These are phyloP conservation scores for Halcyon smyrnensis DNA, from an alignment of 2,797 vertebrate species.

Conservation along the genomic window DNA sequence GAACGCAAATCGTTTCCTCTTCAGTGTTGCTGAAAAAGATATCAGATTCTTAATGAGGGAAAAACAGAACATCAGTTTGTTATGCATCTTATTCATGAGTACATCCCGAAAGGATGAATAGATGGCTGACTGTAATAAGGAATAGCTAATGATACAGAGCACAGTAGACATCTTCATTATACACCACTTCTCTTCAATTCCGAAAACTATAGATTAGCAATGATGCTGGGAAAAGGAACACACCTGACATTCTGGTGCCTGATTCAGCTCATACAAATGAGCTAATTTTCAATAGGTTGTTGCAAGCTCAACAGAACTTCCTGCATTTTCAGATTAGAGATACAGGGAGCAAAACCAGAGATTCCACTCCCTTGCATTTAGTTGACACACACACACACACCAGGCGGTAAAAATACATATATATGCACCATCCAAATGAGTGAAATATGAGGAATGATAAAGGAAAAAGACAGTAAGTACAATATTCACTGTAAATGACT, in stretches of 20 bases:
- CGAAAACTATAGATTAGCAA: conserved; percentile 32
- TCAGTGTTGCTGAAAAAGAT: conserved; percentile 61
- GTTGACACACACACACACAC: too few relatives aligned
- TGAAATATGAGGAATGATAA: neutral
- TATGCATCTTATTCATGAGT: conserved; percentile 65
- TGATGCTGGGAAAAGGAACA: conserved; percentile 14
- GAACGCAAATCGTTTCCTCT: conserved; percentile 46
- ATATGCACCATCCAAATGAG: neutral
- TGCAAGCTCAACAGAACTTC: conserved; percentile 37
- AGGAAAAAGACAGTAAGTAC: neutral
- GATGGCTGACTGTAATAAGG: conserved; percentile 70
- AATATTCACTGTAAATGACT: neutral
- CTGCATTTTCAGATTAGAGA: conserved; percentile 18
- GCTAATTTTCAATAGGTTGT: conserved; percentile 35
- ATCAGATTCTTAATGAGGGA: conserved; percentile 60
- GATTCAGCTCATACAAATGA: conserved; percentile 52
- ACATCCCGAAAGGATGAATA: conserved; percentile 70
- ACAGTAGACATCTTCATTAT: conserved; percentile 64
- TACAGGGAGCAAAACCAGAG: neutral
- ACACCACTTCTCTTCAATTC: conserved; percentile 49
- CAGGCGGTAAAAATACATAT: neutral
- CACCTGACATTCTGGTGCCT: conserved; percentile 57
- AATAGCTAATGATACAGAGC: conserved; percentile 64
- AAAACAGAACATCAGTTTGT: conserved; percentile 71
- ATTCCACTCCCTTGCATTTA: neutral